Evolutionary conservation across 2,797 vertebrate species (phyloP).

Genomic region (Setipinna tenuifilis): DNA sequence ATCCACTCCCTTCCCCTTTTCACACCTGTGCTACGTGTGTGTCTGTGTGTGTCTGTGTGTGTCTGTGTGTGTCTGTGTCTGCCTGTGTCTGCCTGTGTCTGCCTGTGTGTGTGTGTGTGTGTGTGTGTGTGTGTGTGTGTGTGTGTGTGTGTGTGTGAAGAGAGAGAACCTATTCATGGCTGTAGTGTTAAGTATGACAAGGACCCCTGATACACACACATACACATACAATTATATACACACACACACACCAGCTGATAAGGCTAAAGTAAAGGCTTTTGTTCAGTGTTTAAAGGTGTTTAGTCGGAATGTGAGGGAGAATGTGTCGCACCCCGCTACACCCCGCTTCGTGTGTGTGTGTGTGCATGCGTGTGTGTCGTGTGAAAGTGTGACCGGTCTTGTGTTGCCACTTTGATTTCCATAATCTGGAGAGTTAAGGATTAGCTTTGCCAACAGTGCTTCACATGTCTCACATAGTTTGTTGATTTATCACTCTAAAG

Average conservation of each 20-base stretch:
- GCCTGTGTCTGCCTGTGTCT: constrained; percentile 35
- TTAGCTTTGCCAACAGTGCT: neutral
- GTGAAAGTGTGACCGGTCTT: neutral
- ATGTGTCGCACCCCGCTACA: neutral
- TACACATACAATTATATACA: neutral
- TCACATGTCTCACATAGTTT: constrained; percentile 27
- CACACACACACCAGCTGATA: constrained; percentile 3
- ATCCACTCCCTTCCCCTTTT: constrained; percentile 16
- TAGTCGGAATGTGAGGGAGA: neutral
- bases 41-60: constrained; percentile 35
- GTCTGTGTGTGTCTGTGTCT: constrained; percentile 26
- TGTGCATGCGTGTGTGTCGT: neutral
- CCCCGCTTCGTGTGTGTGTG: neutral
- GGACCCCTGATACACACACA: neutral
- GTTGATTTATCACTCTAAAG: neutral
- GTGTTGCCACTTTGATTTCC: neutral
- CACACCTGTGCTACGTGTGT: constrained; percentile 31
- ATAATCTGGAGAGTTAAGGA: constrained; percentile 6
- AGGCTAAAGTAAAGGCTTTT: neutral
- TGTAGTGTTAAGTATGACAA: too few species aligned
- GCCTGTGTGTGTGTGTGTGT: constrained; percentile 25
- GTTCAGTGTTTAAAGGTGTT: neutral
- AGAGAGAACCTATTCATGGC: neutral
- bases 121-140: constrained; percentile 31
- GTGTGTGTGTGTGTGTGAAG: constrained; percentile 24